A percentile compares a stretch with the other conserved stretches of the same genome.
phyloP scores from a whole-genome alignment of 2,888 invertebrate genomes.

The Nematopogon swammerdamellus region DNA sequence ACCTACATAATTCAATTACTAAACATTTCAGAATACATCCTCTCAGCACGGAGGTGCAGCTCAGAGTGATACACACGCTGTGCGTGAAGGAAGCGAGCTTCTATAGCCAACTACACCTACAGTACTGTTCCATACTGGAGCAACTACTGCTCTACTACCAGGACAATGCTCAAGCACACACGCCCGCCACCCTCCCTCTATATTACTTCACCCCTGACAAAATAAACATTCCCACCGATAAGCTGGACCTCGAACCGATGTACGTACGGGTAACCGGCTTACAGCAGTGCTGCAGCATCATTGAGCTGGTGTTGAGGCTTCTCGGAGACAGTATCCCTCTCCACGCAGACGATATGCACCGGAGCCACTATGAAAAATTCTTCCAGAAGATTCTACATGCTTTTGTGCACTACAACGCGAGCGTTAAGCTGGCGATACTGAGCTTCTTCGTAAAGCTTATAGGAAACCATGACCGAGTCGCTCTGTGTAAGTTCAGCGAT shows the following conservation, averaged over 20 bases:
- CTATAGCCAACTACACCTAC: constrained; percentile 39
- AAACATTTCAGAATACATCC: constrained; percentile 49
- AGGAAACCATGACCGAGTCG: constrained; percentile 23
- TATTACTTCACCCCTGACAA: constrained; percentile 43
- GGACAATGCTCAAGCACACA: constrained; percentile 15
- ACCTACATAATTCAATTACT: too few relatives aligned
- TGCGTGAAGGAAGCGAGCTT: constrained; percentile 47
- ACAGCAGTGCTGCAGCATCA: constrained; percentile 29
- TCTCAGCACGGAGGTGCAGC: constrained; percentile 51
- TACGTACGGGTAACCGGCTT: constrained; percentile 31
- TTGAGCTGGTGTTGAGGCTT: constrained; percentile 31
- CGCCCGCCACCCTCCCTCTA: constrained; percentile 20
- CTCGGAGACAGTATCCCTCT: constrained; percentile 32
- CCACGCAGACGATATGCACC: constrained; percentile 23
- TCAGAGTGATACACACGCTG: constrained; percentile 51
- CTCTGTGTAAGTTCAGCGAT: constrained; percentile 21
- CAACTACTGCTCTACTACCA: constrained; percentile 40
- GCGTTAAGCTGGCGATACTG: constrained; percentile 30
- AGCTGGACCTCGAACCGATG: constrained; percentile 38
- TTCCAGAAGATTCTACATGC: constrained; percentile 25
- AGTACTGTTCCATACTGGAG: constrained; percentile 42
- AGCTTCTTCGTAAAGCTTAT: constrained; percentile 33
- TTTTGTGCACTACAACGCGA: constrained; percentile 31
- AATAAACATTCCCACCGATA: constrained; percentile 29
- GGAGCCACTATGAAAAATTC: constrained; percentile 18